phyloP scores from a whole-genome alignment of 2,888 invertebrate genomes.

The Carpatolechia fugitivella region DNA sequence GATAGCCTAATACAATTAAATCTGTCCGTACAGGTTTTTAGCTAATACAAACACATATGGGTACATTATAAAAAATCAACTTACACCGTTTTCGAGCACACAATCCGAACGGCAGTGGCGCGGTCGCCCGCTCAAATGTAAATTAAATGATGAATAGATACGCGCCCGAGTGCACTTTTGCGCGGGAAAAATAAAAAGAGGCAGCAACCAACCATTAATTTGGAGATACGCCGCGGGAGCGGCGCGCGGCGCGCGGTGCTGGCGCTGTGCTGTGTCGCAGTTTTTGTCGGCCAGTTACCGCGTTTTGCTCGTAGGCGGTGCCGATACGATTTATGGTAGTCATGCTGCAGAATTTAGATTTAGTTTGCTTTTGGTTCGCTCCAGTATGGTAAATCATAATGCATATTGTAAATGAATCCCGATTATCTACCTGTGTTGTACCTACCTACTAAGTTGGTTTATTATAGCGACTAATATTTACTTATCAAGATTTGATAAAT shows the following conservation, averaged over 20 bases:
- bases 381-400: not conserved
- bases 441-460: too few relatives aligned
- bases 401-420: not conserved
- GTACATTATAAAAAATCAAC: not conserved
- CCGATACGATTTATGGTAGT: conserved; percentile 15
- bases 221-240: conserved; percentile 18
- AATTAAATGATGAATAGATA: conserved; percentile 76
- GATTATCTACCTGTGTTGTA: too few relatives aligned
- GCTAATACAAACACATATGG: not conserved
- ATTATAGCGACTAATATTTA: too few relatives aligned
- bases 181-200: conserved; percentile 22
- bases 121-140: conserved; percentile 62
- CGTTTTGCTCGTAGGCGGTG: conserved; percentile 14
- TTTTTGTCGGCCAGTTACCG: conserved; percentile 9
- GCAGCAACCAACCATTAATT: conserved; percentile 25
- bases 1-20: too few relatives aligned
- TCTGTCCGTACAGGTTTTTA: too few relatives aligned
- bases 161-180: conserved; percentile 57
- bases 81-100: not conserved
- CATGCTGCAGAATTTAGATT: conserved; percentile 7
- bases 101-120: conserved; percentile 20
- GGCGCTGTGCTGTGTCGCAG: not conserved
- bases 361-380: not conserved
- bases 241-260: too few relatives aligned
- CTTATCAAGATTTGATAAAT: too few relatives aligned